Base-by-base conservation (phyloP, 2,113 vertebrate genomes). In the Noturus placidus region DNA sequence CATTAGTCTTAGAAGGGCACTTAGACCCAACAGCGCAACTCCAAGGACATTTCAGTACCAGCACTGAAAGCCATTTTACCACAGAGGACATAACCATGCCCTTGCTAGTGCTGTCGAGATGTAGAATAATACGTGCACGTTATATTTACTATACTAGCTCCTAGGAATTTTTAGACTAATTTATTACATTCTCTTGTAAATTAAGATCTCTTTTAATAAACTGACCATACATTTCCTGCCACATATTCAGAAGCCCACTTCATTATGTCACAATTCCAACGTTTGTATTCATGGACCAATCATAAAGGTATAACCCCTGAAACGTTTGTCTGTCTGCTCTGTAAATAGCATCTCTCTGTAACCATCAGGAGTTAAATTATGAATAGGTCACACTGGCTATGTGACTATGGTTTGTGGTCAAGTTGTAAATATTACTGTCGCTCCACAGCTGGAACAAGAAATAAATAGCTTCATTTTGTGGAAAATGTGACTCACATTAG, bases 351-450 rank as follows among this genome's bases (percentile, higher is more conserved):
- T 91, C 90, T 90, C 90, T 90, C 91, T 92, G 86, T 90, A 91
- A 89, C 89, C 91, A 88, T 85, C 87, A 90, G 85, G 8, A 88
- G 88, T 88, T 92, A 89, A 93, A 90, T 93, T 91, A 91, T 91
- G 91, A 92, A 90, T 93, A 92, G 92, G 93, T 94, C 93, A 92
- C 93, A 93, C 93, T 92, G 94, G 93, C 92, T 93, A 91, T 94
- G 93, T 93, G 93, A 89, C 92, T 85, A 72, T 82, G 90, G 90
- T 87, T 90, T 86, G 87, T 88, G 89, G 91, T 85, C 82, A 87
- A 93, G 92, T 91, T 95, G 95, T 95, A 94, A 93, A 95, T 95
- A 94, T 92, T 95, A 77, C 69, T 89, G 91, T 86, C 87, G 87
- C 87, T 82, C 90, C 90, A 90, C 93, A 93, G 92, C 85, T 85